Base-by-base conservation (phyloP, 2,797 vertebrate species). In the Neosalanx taihuensis region DNA sequence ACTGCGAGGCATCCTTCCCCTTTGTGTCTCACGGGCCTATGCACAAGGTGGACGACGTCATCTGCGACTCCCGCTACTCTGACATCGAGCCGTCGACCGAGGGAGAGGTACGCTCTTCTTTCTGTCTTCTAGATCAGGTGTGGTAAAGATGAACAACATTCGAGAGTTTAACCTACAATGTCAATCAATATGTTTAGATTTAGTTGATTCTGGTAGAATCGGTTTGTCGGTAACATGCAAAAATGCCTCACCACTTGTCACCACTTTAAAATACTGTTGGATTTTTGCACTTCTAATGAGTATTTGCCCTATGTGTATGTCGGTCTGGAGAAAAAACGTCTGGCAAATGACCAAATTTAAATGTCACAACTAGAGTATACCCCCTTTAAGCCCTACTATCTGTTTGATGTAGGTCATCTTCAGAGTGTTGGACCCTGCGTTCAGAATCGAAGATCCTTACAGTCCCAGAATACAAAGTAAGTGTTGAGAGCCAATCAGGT, bases 11-110 rank as follows among this genome's bases (percentile, higher is more conserved):
- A 3, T 93, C 96, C 0, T 99, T 98, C 88, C 94, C 94, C 0
- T 85, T 86, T 0, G 65, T 98, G 63, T 94, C 93, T 49, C 88
- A 84, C 0, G 96, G 97, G 77, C 95, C 97, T 18, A 97, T 99
- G 96, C 92, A 94, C 82, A 98, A 95, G 85, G 97, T 99, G 0
- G 96, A 99, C 64, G 95, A 99, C 68, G 91, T 98, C 23, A 97
- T 99, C 79, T 99, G 97, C 71, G 97, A 99, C 85, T 95, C 96
- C 0, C 94, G 95, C 15, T 99, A 99, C 81, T 99, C 97, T 0
- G 97, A 99, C 85, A 99, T 99, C 2, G 97, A 99, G 71, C 97
- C 97, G 6, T 99, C 97, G 56, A 96, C 96, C 0, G 96, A 99
- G 78, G 97, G 97, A 87, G 97, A 99, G 95, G 97, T 99, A 79